These are phyloP conservation scores for Watsonalla cultraria DNA, from an alignment of 2,888 invertebrate genomes.

Conservation along the genomic window DNA sequence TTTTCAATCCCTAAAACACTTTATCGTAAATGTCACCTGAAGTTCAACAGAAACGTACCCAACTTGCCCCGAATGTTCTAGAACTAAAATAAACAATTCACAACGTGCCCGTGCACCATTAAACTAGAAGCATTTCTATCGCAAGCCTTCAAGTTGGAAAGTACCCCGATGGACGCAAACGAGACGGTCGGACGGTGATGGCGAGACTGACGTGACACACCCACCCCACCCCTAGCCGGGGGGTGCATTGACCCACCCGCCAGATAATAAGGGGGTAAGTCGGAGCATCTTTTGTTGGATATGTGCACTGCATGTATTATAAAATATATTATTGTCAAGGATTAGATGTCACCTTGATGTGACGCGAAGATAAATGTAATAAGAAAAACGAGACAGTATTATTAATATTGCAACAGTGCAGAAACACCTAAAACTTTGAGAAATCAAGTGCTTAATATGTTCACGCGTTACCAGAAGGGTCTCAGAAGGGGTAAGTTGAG, in stretches of 20 bases:
- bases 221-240: constrained; percentile 28
- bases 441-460: no score
- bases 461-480: no score
- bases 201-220: constrained; percentile 70
- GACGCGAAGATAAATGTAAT: no score
- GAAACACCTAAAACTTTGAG: no score
- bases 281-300: constrained; percentile 56
- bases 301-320: constrained; percentile 31
- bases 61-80: not conserved
- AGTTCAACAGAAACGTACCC: not conserved
- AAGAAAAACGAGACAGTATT: no score
- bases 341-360: no score
- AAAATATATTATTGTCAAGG: not conserved
- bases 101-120: constrained; percentile 5
- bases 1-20: no score
- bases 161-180: constrained; percentile 66
- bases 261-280: constrained; percentile 69
- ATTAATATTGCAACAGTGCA: no score
- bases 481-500: no score
- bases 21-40: no score
- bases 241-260: constrained; percentile 55
- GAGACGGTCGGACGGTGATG: constrained; percentile 63
- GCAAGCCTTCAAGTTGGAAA: constrained; percentile 62
- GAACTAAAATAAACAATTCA: constrained; percentile 2
- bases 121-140: constrained; percentile 38